phyloP scores from a whole-genome alignment of 2,797 vertebrate species.

The Threskiornis aethiopicus region DNA sequence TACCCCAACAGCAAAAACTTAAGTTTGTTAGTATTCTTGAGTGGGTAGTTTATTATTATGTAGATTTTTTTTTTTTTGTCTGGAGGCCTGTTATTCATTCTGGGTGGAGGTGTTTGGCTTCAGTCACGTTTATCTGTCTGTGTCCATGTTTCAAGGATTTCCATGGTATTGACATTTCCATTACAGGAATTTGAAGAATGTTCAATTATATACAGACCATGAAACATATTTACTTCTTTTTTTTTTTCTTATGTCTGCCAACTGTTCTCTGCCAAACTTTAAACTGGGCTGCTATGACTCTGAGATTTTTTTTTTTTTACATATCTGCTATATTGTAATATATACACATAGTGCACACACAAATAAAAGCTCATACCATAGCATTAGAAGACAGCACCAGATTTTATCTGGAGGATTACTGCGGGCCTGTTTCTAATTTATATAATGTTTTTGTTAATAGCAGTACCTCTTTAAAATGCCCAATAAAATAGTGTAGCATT shows the following conservation, averaged over 20 bases:
- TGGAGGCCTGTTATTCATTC: background rate
- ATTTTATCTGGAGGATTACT: constrained; percentile 63
- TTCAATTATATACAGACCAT: constrained; percentile 60
- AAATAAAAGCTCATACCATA: background rate
- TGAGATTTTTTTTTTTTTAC: background rate
- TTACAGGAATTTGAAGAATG: constrained; percentile 68
- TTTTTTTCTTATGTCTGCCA: constrained; percentile 26
- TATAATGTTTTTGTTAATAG: constrained; percentile 61
- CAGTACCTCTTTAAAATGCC: constrained; percentile 49
- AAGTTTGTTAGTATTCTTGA: background rate
- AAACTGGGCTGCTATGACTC: constrained; percentile 39
- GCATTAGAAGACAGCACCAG: constrained; percentile 7
- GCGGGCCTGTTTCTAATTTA: constrained; percentile 51
- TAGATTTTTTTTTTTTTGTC: background rate
- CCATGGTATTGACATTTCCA: constrained; percentile 68
- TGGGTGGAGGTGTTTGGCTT: constrained; percentile 55
- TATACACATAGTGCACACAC: background rate
- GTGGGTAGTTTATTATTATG: background rate
- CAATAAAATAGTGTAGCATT: constrained; percentile 48
- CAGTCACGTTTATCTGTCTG: constrained; percentile 57
- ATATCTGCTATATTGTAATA: background rate
- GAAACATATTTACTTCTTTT: constrained; percentile 52
- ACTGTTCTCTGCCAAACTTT: constrained; percentile 62
- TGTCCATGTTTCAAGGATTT: constrained; percentile 64
- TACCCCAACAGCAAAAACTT: background rate